These are phyloP conservation scores for Pterostichus niger DNA, from an alignment of 2,888 invertebrate genomes.

Conservation along the genomic window DNA sequence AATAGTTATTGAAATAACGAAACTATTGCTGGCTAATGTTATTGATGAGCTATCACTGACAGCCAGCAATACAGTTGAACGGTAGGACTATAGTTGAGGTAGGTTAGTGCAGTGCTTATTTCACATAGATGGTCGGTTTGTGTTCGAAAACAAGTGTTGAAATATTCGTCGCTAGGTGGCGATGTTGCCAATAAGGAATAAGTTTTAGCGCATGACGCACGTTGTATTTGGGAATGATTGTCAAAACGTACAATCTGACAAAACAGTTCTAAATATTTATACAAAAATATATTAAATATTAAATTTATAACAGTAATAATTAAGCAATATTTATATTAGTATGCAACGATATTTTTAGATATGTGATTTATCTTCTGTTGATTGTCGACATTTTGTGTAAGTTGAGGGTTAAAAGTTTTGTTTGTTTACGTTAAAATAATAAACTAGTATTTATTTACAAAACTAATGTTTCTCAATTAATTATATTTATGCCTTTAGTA, in stretches of 20 bases:
- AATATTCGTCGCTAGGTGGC: neutral
- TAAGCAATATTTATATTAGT: neutral
- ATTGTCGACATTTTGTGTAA: slow-evolving; percentile 54
- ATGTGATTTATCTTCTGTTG: slow-evolving; percentile 44
- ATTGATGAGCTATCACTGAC: no score
- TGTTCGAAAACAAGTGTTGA: neutral
- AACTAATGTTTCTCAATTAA: neutral
- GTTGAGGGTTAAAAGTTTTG: slow-evolving; percentile 55
- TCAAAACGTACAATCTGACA: slow-evolving; percentile 48
- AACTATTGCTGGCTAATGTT: no score
- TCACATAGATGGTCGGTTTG: neutral
- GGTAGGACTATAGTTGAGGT: no score
- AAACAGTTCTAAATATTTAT: slow-evolving; percentile 39
- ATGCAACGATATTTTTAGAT: slow-evolving; percentile 45
- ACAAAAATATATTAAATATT: neutral
- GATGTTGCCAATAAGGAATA: neutral
- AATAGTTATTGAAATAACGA: no score
- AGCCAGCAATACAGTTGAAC: no score
- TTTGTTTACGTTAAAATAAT: slow-evolving; percentile 51
- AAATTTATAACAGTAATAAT: neutral
- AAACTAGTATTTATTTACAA: slow-evolving; percentile 21
- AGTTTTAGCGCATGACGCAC: slow-evolving; percentile 49
- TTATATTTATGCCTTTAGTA: neutral
- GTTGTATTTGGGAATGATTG: slow-evolving; percentile 47
- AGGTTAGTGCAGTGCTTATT: no score